Evolutionary conservation across 2,797 vertebrate genomes (phyloP), one percentile per base, ranked within the genome.

Genomic region (Arremon brunneinucha): DNA sequence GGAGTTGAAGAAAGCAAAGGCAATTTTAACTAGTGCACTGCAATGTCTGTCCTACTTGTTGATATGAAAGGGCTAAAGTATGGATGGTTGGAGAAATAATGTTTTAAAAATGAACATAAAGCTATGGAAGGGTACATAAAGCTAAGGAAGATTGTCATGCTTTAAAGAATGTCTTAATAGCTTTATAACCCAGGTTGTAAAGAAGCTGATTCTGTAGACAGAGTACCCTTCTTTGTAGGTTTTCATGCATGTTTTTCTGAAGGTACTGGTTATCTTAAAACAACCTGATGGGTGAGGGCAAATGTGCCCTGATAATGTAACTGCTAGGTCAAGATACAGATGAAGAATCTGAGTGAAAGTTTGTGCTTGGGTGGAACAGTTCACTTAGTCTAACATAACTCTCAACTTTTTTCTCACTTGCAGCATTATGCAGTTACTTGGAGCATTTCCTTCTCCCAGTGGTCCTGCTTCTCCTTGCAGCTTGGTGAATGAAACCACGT

Each of bases 381-480:
- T 87, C 0, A 0, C 65, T 89, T 91, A 62, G 55, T 52, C 86
- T 96, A 19, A 68, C 9, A 0, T 89, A 74, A 78, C 30, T 75
- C 49, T 37, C 28, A 57, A 76, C 27, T 80, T 56, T 93, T 92
- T 91, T 92, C 72, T 95, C 56, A 22, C 87, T 93, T 81, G 8
- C 96, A 99, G 99, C 96, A 99, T 99, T 96, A 99, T 99, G 99
- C 99, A 99, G 98, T 97, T 99, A 87, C 98, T 99, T 93, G 99
- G 99, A 60, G 99, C 99, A 22, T 99, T 99, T 97, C 99, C 99
- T 67, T 99, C 99, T 90, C 99, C 99, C 49, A 99, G 99, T 47
- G 99, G 99, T 56, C 98, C 99, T 32, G 98, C 99, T 41, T 99
- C 99, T 94, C 99, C 99, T 82, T 99, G 99, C 98, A 99, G 99